Evolutionary conservation across 2,113 vertebrate genomes (phyloP).

Genomic region (Camelus bactrianus): DNA sequence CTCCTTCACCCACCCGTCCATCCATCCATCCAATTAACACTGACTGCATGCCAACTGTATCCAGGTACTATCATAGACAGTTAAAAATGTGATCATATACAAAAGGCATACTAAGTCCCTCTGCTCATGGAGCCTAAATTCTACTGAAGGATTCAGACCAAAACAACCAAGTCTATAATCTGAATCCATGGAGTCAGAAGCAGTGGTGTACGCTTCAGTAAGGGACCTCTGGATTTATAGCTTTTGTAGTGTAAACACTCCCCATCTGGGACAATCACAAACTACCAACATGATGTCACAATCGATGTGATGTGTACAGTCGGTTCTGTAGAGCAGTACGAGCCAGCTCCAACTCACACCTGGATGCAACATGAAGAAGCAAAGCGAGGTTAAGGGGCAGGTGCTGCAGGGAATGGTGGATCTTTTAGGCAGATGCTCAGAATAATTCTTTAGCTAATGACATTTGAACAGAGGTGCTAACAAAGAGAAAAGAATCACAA

Average conservation of each 20-base stretch:
- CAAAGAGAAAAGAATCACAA: neutral
- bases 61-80: neutral
- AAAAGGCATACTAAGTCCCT: neutral
- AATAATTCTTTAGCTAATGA: neutral
- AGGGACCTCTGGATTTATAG: neutral
- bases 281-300: neutral
- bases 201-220: neutral
- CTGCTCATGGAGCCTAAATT: neutral
- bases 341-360: neutral
- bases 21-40: neutral
- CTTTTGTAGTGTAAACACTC: constrained; percentile 8
- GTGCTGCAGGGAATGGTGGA: neutral
- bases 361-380: neutral
- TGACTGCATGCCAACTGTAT: neutral
- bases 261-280: neutral
- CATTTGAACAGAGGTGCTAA: neutral
- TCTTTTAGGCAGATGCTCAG: neutral
- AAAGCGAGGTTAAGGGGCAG: neutral
- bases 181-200: neutral
- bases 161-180: neutral
- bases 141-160: neutral
- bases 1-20: neutral
- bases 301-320: neutral
- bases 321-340: neutral
- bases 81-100: neutral